phyloP scores from a whole-genome alignment of 2,888 invertebrate genomes.

The Dasysyrphus tricinctus region DNA sequence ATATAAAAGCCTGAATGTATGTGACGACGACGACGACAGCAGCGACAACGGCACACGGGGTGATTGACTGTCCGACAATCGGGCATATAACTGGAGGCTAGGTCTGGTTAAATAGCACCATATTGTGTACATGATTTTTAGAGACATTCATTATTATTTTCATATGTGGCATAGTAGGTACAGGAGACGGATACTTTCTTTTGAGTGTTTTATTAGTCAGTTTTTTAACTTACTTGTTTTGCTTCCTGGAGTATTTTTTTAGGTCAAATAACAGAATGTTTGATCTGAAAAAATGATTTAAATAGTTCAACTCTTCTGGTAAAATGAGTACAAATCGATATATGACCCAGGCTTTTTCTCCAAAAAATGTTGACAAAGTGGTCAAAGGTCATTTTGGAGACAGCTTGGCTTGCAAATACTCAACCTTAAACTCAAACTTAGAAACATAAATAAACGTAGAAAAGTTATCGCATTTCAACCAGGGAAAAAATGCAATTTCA shows the following conservation, averaged over 20 bases:
- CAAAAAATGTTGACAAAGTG: neutral
- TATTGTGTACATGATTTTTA: constrained; percentile 46
- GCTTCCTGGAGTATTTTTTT: constrained; percentile 27
- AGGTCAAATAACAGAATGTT: constrained; percentile 5
- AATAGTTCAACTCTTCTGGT: neutral
- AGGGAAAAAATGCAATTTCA: no score
- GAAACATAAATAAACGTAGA: no score
- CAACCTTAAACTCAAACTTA: no score
- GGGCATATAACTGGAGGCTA: constrained; percentile 48
- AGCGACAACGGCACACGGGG: constrained; percentile 47
- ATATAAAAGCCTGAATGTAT: constrained; percentile 61
- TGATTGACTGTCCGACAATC: constrained; percentile 75
- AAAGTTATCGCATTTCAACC: no score
- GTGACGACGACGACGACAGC: constrained; percentile 3
- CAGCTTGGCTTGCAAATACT: no score
- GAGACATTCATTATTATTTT: constrained; percentile 19
- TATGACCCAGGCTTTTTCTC: neutral
- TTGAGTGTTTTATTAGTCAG: constrained; percentile 46
- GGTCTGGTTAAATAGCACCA: constrained; percentile 50
- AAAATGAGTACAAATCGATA: neutral
- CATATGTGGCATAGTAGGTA: neutral
- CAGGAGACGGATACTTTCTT: constrained; percentile 26
- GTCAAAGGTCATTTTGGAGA: no score
- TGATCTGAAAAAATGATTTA: neutral
- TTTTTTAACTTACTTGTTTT: constrained; percentile 35